These are phyloP conservation scores for Clitarchus hookeri DNA, from an alignment of 2,888 invertebrate genomes.

Conservation along the genomic window DNA sequence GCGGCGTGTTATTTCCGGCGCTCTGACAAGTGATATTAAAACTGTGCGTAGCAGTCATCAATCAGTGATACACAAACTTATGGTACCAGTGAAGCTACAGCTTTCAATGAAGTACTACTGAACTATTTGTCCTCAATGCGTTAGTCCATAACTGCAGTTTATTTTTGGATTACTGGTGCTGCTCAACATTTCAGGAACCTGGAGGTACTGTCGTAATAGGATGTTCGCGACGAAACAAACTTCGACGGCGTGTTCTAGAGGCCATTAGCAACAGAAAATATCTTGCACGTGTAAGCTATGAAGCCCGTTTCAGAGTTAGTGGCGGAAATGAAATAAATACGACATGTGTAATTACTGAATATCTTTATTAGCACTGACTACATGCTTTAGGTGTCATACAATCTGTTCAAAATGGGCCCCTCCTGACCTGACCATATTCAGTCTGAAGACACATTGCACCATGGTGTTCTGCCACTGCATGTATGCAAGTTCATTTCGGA, in stretches of 20 bases:
- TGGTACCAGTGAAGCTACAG: neutral
- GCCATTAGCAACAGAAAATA: neutral
- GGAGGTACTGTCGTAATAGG: neutral
- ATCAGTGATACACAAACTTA: neutral
- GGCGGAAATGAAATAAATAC: too few relatives aligned
- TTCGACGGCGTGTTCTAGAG: neutral
- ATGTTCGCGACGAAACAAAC: neutral
- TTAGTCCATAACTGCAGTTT: neutral
- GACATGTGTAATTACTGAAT: too few relatives aligned
- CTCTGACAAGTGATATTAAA: neutral
- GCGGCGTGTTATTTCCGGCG: neutral
- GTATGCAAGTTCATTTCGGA: too few relatives aligned
- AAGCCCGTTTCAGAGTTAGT: too few relatives aligned
- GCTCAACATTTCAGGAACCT: neutral
- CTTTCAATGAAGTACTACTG: neutral
- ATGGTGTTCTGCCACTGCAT: too few relatives aligned
- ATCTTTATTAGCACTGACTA: too few relatives aligned
- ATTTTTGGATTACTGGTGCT: neutral
- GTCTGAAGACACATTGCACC: too few relatives aligned
- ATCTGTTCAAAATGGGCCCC: too few relatives aligned
- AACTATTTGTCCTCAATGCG: neutral
- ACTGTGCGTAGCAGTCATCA: neutral
- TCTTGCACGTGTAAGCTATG: too few relatives aligned
- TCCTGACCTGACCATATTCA: too few relatives aligned
- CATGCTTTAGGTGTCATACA: too few relatives aligned